Conservation (phyloP, 2,113 vertebrate genomes). For the Alaudala cheleensis region DNA sequence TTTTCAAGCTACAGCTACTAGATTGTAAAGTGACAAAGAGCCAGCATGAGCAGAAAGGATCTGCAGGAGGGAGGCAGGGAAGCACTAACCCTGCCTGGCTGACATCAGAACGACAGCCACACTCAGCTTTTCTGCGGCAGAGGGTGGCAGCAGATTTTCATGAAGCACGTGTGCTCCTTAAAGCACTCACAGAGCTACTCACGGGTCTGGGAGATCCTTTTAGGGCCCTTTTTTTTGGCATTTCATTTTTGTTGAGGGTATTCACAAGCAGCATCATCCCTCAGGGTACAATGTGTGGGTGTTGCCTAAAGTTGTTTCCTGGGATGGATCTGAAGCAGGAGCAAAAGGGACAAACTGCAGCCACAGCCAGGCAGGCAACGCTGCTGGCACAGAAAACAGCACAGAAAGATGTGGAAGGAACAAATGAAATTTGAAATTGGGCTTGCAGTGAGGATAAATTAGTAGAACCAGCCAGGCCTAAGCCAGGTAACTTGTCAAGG, state of each 20-base stretch:
- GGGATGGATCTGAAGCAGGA: rapidly evolving
- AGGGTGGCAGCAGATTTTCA: conserved; percentile 46
- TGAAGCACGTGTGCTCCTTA: background rate
- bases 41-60: background rate
- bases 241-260: background rate
- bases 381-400: background rate
- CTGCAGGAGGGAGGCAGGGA: background rate
- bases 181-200: background rate
- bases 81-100: background rate
- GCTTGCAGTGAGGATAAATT: background rate
- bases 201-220: background rate
- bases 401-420: background rate
- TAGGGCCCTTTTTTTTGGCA: background rate
- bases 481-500: background rate
- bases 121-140: background rate
- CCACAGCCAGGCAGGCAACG: background rate
- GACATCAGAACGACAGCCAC: background rate
- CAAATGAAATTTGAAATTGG: background rate
- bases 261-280: background rate
- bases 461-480: background rate
- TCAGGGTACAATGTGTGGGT: background rate
- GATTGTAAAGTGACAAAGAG: background rate
- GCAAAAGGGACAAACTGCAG: background rate
- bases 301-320: background rate
- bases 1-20: background rate